Conservation (phyloP, 35 echinoderm and acorn worm species). For the Patiria miniata region DNA sequence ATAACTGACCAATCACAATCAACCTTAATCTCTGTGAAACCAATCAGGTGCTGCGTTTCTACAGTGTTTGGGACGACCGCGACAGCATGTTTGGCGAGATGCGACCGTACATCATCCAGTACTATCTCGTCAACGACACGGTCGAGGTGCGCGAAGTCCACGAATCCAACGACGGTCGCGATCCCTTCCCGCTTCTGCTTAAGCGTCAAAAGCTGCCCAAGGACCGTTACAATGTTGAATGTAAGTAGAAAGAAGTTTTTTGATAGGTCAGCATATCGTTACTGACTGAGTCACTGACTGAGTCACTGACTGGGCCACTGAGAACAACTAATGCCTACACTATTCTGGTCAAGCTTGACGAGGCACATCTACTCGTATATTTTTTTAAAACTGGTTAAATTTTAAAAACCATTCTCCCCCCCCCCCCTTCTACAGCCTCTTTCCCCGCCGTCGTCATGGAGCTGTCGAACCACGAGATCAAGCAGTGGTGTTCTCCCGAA, state of each 20-base stretch:
- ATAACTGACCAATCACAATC: neutral
- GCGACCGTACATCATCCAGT: constrained; percentile 94
- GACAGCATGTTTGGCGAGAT: constrained; percentile 97
- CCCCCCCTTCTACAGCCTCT: constrained; percentile 63
- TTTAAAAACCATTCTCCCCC: too few relatives aligned
- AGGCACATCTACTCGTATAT: too few relatives aligned
- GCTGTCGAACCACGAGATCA: constrained; percentile 94
- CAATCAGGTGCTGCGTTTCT: constrained; percentile 87
- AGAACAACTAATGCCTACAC: too few relatives aligned
- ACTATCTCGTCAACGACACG: constrained; percentile 95
- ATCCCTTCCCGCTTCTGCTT: constrained; percentile 93
- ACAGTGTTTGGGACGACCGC: constrained; percentile 97
- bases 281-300: too few relatives aligned
- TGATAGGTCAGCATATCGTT: too few relatives aligned
- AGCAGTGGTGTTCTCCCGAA: constrained; percentile 79
- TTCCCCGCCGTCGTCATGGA: constrained; percentile 99
- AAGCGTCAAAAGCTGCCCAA: constrained; percentile 89
- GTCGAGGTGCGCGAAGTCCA: constrained; percentile 94
- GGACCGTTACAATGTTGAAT: constrained; percentile 91
- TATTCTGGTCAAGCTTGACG: too few relatives aligned
- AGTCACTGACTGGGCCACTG: too few relatives aligned
- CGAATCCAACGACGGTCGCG: constrained; percentile 90
- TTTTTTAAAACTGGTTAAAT: too few relatives aligned
- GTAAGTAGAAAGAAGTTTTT: constrained; percentile 52
- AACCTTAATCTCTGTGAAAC: neutral